Evolutionary conservation across 2,113 vertebrate genomes (phyloP).

Genomic region (Heptranchias perlo): DNA sequence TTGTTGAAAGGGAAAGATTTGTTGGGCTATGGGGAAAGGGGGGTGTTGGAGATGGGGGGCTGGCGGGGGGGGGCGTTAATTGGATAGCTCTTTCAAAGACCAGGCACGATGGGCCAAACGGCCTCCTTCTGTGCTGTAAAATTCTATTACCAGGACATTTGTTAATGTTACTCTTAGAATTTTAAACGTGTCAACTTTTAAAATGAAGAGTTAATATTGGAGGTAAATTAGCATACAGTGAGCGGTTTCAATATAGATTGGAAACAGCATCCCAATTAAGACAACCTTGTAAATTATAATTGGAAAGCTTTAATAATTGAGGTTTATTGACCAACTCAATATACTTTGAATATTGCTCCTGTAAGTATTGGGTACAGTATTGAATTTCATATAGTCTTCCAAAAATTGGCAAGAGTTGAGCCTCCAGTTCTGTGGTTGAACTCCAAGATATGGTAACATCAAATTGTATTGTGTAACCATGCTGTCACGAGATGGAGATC

Average conservation of each 20-base stretch:
- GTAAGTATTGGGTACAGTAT: neutral
- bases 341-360: neutral
- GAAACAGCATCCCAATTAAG: neutral
- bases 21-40: neutral
- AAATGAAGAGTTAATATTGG: neutral
- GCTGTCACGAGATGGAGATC: neutral
- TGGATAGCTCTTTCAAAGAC: neutral
- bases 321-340: neutral
- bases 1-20: neutral
- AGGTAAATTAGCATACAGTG: neutral
- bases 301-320: neutral
- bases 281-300: neutral
- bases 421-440: neutral
- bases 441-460: no score
- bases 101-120: neutral
- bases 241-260: neutral
- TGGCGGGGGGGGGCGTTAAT: neutral
- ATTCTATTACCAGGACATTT: neutral
- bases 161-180: neutral
- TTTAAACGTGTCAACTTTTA: neutral
- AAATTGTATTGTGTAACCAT: neutral
- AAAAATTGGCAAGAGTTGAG: neutral
- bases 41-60: no score
- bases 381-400: neutral
- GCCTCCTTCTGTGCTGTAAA: neutral